These are phyloP conservation scores for Nothocercus nigrocapillus DNA, from an alignment of 2,113 vertebrate genomes.

Conservation along the genomic window DNA sequence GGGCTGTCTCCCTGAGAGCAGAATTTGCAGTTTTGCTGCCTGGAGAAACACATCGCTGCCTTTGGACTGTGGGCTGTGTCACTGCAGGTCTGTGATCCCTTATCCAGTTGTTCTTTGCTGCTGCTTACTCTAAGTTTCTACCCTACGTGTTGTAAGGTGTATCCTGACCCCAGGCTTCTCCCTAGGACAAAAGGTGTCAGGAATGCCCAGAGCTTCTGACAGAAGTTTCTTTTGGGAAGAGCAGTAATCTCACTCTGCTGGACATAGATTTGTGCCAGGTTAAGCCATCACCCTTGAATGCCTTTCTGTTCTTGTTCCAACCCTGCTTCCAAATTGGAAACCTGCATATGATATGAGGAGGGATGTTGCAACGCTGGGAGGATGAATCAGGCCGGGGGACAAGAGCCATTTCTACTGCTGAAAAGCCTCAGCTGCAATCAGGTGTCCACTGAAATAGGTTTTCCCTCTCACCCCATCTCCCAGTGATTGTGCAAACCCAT, in stretches of 20 bases:
- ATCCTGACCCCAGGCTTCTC: not conserved
- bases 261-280: not conserved
- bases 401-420: not conserved
- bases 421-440: not conserved
- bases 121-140: not conserved
- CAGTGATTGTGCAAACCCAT: not conserved
- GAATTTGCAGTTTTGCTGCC: not conserved
- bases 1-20: fast-evolving
- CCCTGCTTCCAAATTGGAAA: constrained; percentile 11
- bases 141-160: not conserved
- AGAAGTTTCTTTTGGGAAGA: not conserved
- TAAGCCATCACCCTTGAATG: constrained; percentile 4
- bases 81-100: not conserved
- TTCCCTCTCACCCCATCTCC: not conserved
- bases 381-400: not conserved
- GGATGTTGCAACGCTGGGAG: constrained; percentile 42
- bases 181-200: fast-evolving
- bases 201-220: not conserved
- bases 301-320: constrained; percentile 34
- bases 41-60: not conserved
- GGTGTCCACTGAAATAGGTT: not conserved
- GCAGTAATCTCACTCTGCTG: not conserved
- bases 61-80: not conserved
- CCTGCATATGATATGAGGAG: not conserved
- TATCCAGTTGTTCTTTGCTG: not conserved